Base-by-base conservation (phyloP, 2,113 vertebrate genomes). In the Dicentrarchus labrax region DNA sequence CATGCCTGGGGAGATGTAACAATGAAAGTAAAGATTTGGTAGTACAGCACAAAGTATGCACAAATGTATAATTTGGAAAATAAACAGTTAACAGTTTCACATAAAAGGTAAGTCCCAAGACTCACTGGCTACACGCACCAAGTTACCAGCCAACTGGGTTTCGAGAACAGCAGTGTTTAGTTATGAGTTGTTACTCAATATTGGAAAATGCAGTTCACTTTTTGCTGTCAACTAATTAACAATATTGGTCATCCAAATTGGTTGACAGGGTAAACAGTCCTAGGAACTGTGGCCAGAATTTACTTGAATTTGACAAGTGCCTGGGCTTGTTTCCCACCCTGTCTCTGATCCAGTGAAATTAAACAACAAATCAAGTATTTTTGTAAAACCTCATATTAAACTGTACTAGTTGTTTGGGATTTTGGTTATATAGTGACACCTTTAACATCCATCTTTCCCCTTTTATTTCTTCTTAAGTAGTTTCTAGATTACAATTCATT, bases 1-100 rank as follows among this genome's bases (percentile, higher is more conserved):
- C 87, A 99, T 88, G 1, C 98, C 98, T 99, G 81, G 15, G 21
- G 72, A 86, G 62, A 22, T 3, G 21, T 13, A 15, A 16, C 6
- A 13, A 60, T 48, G 6, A 54, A 74, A 39, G 21, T 8, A 36
- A 53, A 41, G 9, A 69, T 30, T 53, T 38, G 8, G 21, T 24
- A 69, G 7, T 17, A 68, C 3, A 60, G 2, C 12, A 70, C 17
- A 71, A 7, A 62, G 0, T 5, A 56, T 57, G 24, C 19, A 70
- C 11, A 67, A 68, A 54, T 10, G 38, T 3, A 47, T 8, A 0
- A 41, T 43, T 57, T 51, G 24, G 2, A 10, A 10, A 76, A 72
- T 68, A 75, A 30, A 7, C 41, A 36, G 71, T 62, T 41, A 67
- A 36, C 56, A 41, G 47, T 62, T 68, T 57, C 17, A 30, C 15